Conservation (phyloP, 2,797 vertebrate genomes). For the Chromis chromis region DNA sequence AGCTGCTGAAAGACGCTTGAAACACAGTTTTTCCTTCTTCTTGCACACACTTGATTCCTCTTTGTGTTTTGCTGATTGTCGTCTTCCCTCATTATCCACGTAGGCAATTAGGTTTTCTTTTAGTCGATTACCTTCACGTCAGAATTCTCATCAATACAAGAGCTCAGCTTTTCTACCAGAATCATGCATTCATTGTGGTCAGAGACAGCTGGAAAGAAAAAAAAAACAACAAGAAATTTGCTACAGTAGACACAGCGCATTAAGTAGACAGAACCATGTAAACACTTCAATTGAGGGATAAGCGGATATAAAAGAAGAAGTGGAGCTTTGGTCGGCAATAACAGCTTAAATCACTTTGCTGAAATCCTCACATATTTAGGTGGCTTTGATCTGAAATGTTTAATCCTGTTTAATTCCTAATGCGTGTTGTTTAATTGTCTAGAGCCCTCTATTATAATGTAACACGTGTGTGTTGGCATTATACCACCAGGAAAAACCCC, state of each 20-base stretch:
- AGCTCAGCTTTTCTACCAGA: not conserved
- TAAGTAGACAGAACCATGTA: conserved; percentile 1
- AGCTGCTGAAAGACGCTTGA: not conserved
- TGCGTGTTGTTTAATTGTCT: conserved; percentile 10
- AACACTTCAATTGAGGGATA: conserved; percentile 1
- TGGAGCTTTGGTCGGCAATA: not conserved
- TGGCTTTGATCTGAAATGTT: conserved; percentile 20
- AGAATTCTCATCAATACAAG: conserved; percentile 1
- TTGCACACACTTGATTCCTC: not conserved
- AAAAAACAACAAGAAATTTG: not conserved
- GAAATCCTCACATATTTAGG: conserved; percentile 6
- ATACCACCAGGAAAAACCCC: not conserved
- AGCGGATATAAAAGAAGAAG: not conserved
- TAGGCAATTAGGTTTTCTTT: not conserved
- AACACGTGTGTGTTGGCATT: not conserved
- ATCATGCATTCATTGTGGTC: not conserved
- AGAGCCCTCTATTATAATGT: not conserved
- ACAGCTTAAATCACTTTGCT: conserved; percentile 6
- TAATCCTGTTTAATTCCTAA: conserved; percentile 12
- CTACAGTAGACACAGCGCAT: not conserved
- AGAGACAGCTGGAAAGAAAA: not conserved
- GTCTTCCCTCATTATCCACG: not conserved
- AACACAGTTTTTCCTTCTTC: not conserved
- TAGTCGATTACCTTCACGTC: not conserved
- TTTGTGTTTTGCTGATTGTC: not conserved